phyloP scores from a whole-genome alignment of 2,113 vertebrate genomes.

The Odontesthes bonariensis region DNA sequence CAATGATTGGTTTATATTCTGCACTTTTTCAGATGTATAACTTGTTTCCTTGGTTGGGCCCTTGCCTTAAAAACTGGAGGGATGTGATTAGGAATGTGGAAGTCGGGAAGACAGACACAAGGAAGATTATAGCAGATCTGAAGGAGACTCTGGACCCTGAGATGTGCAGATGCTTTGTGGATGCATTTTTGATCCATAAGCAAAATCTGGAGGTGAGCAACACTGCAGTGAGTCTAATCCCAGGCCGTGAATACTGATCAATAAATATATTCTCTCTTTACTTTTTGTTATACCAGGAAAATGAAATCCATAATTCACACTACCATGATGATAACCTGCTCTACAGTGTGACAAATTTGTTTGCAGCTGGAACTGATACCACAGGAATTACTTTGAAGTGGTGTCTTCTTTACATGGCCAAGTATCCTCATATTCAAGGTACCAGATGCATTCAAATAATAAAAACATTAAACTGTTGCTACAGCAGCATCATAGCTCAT shows the following conservation, averaged over 20 bases:
- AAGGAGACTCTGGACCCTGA: conserved; percentile 58
- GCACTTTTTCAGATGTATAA: conserved; percentile 60
- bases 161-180: conserved; percentile 60
- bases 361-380: conserved; percentile 79
- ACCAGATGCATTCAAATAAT: neutral
- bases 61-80: conserved; percentile 35
- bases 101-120: fast-evolving
- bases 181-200: conserved; percentile 59
- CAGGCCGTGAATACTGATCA: neutral
- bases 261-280: neutral
- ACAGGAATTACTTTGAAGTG: conserved; percentile 71
- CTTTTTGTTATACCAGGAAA: neutral
- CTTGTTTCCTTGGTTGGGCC: conserved; percentile 52
- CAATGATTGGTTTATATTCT: neutral
- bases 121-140: conserved; percentile 19
- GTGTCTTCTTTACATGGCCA: conserved; percentile 78
- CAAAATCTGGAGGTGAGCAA: conserved; percentile 53
- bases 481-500: neutral
- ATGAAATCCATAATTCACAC: conserved; percentile 1
- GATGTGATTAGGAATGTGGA: conserved; percentile 15
- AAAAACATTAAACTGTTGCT: neutral
- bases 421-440: conserved; percentile 83
- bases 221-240: neutral
- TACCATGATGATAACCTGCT: conserved; percentile 72
- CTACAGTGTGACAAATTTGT: conserved; percentile 62